Conservation (phyloP, 2,797 vertebrate genomes). For the Tamandua tetradactyla region DNA sequence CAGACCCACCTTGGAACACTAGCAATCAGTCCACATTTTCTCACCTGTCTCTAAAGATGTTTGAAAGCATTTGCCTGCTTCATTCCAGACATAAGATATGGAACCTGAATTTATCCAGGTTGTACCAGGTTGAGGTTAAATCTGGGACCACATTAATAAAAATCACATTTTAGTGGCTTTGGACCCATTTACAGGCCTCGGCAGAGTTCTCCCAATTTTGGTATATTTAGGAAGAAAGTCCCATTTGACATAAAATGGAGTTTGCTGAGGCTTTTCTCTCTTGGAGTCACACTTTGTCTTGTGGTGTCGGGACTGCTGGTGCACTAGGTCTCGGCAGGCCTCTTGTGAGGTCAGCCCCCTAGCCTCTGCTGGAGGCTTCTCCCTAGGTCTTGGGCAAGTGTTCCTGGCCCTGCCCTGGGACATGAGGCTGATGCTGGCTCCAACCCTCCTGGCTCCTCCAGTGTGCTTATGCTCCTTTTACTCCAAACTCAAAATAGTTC, state of each 20-base stretch:
- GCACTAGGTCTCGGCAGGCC: neutral
- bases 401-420: neutral
- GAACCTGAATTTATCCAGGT: neutral
- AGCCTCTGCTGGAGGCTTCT: neutral
- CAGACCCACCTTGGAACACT: neutral
- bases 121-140: neutral
- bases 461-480: conserved; percentile 6
- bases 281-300: neutral
- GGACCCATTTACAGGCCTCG: neutral
- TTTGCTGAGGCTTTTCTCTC: neutral
- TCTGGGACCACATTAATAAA: neutral
- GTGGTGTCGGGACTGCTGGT: neutral
- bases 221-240: neutral
- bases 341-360: neutral
- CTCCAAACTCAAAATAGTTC: neutral
- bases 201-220: neutral
- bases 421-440: neutral
- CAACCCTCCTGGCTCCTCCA: neutral
- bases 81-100: neutral
- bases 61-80: neutral
- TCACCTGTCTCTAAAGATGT: neutral
- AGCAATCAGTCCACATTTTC: neutral
- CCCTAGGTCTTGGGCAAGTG: neutral
- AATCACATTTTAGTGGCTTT: neutral
- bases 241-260: neutral